phyloP scores from a whole-genome alignment of 2,888 invertebrate species.

The Drosophila neutralis region DNA sequence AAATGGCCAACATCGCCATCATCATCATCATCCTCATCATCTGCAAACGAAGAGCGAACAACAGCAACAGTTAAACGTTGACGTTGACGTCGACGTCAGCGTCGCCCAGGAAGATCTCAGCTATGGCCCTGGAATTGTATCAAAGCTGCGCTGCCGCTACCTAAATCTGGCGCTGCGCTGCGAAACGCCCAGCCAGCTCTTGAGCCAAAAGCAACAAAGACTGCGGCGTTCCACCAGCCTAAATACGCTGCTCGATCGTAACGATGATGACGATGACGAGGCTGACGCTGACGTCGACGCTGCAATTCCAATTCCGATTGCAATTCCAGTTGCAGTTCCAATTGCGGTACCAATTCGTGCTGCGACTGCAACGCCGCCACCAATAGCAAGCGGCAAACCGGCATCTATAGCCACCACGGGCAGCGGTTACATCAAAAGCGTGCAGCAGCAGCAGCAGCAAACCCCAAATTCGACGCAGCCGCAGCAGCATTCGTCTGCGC shows the following conservation, averaged over 20 bases:
- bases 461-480: constrained; percentile 18
- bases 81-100: constrained; percentile 29
- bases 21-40: constrained; percentile 61
- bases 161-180: constrained; percentile 91
- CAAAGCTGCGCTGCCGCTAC: constrained; percentile 93
- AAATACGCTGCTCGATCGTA: constrained; percentile 92
- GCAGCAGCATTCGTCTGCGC: constrained; percentile 8
- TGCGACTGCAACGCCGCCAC: constrained; percentile 37
- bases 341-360: background rate
- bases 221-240: constrained; percentile 92
- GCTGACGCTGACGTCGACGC: constrained; percentile 16
- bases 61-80: constrained; percentile 31
- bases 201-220: constrained; percentile 86
- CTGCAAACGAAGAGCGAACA: constrained; percentile 24
- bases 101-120: constrained; percentile 89
- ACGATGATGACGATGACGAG: constrained; percentile 82
- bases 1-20: constrained; percentile 76
- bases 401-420: constrained; percentile 27
- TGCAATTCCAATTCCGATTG: background rate
- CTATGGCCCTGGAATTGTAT: constrained; percentile 96
- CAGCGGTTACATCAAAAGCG: constrained; percentile 53
- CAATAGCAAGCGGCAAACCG: constrained; percentile 58
- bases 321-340: background rate
- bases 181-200: constrained; percentile 87
- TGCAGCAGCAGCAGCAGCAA: constrained; percentile 29